Evolutionary conservation across 2,113 vertebrate genomes (phyloP).

Genomic region (Heptranchias perlo): DNA sequence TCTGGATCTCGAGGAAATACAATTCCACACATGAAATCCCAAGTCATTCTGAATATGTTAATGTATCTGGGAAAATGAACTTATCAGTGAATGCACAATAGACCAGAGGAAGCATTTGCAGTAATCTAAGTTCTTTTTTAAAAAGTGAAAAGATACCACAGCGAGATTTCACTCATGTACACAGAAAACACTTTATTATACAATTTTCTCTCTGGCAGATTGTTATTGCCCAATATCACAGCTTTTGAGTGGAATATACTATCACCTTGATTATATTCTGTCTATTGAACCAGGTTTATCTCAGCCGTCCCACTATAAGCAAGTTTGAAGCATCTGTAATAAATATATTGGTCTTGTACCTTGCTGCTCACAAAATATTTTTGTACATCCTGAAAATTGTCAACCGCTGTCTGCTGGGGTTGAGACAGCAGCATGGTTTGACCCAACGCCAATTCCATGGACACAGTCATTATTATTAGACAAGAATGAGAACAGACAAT

Average conservation of each 20-base stretch:
- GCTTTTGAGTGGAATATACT: neutral
- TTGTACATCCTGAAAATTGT: neutral
- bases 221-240: slow-evolving; percentile 14
- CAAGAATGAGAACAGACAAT: neutral
- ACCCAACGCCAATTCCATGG: neutral
- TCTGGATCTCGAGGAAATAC: neutral
- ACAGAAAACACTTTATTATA: neutral
- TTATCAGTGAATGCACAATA: neutral
- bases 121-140: neutral
- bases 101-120: neutral
- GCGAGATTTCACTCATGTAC: slow-evolving; percentile 4
- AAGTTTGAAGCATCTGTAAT: neutral
- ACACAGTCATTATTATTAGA: neutral
- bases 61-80: no score
- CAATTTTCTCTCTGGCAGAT: neutral
- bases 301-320: neutral
- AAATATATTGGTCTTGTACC: neutral
- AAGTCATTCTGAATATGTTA: neutral
- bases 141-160: neutral
- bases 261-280: neutral
- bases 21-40: neutral
- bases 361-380: neutral
- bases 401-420: neutral
- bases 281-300: neutral
- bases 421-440: neutral